Conservation (phyloP, 1,140 invertebrate species). For the Neodiprion lecontei region DNA sequence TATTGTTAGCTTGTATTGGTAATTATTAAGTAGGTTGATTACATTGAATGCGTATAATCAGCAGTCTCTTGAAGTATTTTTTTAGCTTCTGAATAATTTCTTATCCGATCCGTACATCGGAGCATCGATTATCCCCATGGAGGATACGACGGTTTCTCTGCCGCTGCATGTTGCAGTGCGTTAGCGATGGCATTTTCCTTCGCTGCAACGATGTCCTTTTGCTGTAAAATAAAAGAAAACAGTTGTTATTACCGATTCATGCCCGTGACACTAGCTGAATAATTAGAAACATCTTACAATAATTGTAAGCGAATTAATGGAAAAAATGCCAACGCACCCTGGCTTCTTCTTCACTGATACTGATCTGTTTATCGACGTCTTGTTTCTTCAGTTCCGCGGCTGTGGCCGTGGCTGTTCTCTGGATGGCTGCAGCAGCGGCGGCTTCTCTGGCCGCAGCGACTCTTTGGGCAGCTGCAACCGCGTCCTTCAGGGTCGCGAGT, state of each 20-base stretch:
- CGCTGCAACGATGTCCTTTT: slow-evolving; percentile 51
- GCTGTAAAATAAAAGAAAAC: slow-evolving; percentile 39
- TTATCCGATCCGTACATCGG: neutral
- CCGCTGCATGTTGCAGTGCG: slow-evolving; percentile 46
- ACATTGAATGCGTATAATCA: neutral
- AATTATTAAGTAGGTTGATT: neutral
- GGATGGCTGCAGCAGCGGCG: slow-evolving; percentile 57
- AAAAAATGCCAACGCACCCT: slow-evolving; percentile 41
- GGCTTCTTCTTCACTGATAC: slow-evolving; percentile 53
- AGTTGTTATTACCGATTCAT: slow-evolving; percentile 25
- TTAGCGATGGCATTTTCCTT: slow-evolving; percentile 56
- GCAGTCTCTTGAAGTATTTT: neutral
- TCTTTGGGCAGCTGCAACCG: slow-evolving; percentile 57
- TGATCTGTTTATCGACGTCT: slow-evolving; percentile 59
- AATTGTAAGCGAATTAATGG: slow-evolving; percentile 15
- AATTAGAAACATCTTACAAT: neutral
- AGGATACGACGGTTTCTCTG: slow-evolving; percentile 42
- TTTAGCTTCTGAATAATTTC: neutral
- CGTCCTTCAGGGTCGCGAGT: slow-evolving; percentile 56
- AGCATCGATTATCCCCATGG: slow-evolving; percentile 44
- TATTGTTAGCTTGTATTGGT: neutral
- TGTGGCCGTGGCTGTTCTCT: slow-evolving; percentile 54
- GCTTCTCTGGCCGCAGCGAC: slow-evolving; percentile 56
- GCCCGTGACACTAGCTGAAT: too few relatives aligned
- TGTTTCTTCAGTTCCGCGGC: slow-evolving; percentile 58